Evolutionary conservation across 2,113 vertebrate genomes (phyloP), one percentile per base, ranked within the genome.

Genomic region (Peromyscus polionotus): DNA sequence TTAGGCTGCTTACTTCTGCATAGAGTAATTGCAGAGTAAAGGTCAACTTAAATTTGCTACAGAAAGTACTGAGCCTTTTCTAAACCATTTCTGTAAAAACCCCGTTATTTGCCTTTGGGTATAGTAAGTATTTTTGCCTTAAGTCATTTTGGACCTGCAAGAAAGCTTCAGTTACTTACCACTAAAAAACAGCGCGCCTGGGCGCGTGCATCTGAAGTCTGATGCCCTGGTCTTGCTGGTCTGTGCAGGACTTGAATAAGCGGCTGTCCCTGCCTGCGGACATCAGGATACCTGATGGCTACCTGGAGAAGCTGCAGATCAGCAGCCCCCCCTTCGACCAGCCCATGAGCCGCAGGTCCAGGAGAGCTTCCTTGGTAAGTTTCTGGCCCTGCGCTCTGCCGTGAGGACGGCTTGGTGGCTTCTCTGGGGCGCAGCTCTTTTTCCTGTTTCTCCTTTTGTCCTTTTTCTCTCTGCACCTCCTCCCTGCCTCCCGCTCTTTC

Each of bases 211-310:
- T 42, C 68, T 86, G 68, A 85, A n/a, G 26, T 70, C 28, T 93
- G 42, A 92, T 48, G 67, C 39, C 33, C 14, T 81, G 93, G 5
- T 70, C 12, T 76, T 80, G 90, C 83, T 61, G n/a, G 84, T 65
- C 19, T 95, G 81, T 81, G 75, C 97, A 99, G 99, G 99, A 99
- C 98, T 98, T 99, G 98, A 99, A 99, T 98, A 99, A 99, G 96
- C 99, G 99, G 33, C 98, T 99, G 98, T 99, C 99, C 14, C 99
- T 99, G 87, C 99, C 99, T 10, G 99, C 99, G 80, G 99, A 99
- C 98, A 99, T 99, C 98, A 99, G 99, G 98, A 99, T 99, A 98
- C 99, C 99, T 1, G 99, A 99, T 92, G 99, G 99, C 10, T 99
- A 99, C 98, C 99, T 99, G 97, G 99, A 99, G 98, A 99, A 99